Percentiles rank a stretch among this genome's conserved stretches.
Evolutionary conservation across 2,888 invertebrate genomes (phyloP).

Genomic region (Meandrusa payeni): DNA sequence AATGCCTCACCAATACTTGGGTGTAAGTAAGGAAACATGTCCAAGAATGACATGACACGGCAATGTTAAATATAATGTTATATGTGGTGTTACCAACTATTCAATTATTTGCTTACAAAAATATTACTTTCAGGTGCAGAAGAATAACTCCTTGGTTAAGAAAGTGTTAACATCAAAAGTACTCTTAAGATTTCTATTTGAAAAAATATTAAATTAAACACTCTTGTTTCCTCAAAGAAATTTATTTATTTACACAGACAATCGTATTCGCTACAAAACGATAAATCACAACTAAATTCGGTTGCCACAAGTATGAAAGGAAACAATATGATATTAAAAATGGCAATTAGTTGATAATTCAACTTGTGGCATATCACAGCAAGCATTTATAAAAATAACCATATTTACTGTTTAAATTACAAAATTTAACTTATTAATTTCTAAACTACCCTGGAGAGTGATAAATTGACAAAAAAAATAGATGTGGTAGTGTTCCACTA

Average conservation of each 20-base stretch:
- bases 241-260: constrained; percentile 34
- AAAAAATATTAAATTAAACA: constrained; percentile 11
- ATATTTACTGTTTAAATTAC: background rate
- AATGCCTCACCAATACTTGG: too few relatives aligned
- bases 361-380: constrained; percentile 41
- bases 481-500: too few relatives aligned
- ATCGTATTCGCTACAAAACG: constrained; percentile 31
- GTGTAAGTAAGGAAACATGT: too few relatives aligned
- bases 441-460: too few relatives aligned
- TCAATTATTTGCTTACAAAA: too few relatives aligned
- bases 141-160: too few relatives aligned
- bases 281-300: constrained; percentile 33
- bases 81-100: too few relatives aligned
- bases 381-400: constrained; percentile 35
- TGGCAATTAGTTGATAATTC: constrained; percentile 23
- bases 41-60: too few relatives aligned
- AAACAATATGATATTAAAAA: constrained; percentile 11
- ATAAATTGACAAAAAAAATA: too few relatives aligned
- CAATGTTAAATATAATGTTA: too few relatives aligned
- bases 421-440: too few relatives aligned
- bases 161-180: too few relatives aligned
- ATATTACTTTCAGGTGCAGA: background rate
- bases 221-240: constrained; percentile 26
- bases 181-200: background rate
- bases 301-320: constrained; percentile 31